Evolutionary conservation across 1,140 invertebrate genomes (phyloP).

Genomic region (Capitella teleta): DNA sequence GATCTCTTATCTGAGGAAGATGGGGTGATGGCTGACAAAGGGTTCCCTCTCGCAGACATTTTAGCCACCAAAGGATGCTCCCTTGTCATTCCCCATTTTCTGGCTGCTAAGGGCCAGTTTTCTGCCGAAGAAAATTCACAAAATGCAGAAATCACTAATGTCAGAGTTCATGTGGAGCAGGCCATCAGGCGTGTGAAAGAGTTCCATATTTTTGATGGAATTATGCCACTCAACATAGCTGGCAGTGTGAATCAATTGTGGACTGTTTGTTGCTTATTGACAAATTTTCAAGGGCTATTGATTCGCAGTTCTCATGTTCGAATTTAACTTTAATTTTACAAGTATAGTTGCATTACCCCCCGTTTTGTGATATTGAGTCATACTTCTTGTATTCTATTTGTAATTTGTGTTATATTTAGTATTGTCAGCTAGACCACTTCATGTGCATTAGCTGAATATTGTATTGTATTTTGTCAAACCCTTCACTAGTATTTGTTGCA

Average conservation of each 20-base stretch:
- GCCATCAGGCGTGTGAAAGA: slow-evolving; percentile 15
- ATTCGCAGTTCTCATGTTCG: too few relatives aligned
- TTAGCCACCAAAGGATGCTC: slow-evolving; percentile 4
- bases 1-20: slow-evolving; percentile 16
- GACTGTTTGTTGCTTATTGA: slow-evolving; percentile 13
- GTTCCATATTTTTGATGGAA: slow-evolving; percentile 14
- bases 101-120: slow-evolving; percentile 5
- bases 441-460: too few relatives aligned
- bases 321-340: too few relatives aligned
- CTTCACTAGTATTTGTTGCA: too few relatives aligned
- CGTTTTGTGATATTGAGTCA: too few relatives aligned
- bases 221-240: slow-evolving; percentile 11
- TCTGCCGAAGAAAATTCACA: slow-evolving; percentile 1
- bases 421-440: too few relatives aligned
- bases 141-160: slow-evolving; percentile 12
- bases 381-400: too few relatives aligned
- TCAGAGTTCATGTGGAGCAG: slow-evolving; percentile 17
- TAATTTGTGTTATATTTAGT: too few relatives aligned
- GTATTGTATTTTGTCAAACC: too few relatives aligned
- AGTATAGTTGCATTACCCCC: too few relatives aligned
- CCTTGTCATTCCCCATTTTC: slow-evolving; percentile 17
- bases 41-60: slow-evolving; percentile 16
- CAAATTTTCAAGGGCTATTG: slow-evolving; percentile 6
- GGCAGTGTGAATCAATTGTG: slow-evolving; percentile 15
- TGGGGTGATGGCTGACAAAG: slow-evolving; percentile 20